These are phyloP conservation scores for Lophura nycthemera DNA, from an alignment of 2,113 vertebrate genomes.

Conservation along the genomic window DNA sequence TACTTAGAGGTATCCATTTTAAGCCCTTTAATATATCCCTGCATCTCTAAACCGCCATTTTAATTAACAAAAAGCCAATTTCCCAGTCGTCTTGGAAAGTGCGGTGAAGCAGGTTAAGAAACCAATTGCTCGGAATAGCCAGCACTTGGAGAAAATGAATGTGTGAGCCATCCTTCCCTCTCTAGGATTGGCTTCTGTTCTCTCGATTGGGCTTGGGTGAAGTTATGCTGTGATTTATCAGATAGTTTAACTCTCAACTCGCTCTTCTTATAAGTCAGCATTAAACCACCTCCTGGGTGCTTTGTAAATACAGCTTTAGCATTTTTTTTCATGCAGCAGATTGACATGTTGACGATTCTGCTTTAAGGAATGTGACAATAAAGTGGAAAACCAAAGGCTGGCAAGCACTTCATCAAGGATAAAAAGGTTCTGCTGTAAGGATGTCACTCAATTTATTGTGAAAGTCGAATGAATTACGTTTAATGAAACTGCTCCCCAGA, in stretches of 20 bases:
- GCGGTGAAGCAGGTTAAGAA: constrained; percentile 36
- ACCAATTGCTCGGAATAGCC: constrained; percentile 27
- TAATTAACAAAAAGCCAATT: constrained; percentile 62
- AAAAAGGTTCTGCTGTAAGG: constrained; percentile 85
- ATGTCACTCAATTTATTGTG: constrained; percentile 89
- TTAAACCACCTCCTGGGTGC: constrained; percentile 74
- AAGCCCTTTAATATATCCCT: constrained; percentile 22
- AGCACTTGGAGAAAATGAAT: constrained; percentile 7
- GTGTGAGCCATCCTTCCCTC: not conserved
- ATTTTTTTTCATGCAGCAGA: constrained; percentile 75
- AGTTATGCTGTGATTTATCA: constrained; percentile 74
- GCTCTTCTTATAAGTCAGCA: constrained; percentile 72
- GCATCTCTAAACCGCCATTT: constrained; percentile 34
- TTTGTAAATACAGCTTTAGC: constrained; percentile 77
- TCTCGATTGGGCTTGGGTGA: not conserved
- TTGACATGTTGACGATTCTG: constrained; percentile 83
- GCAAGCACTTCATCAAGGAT: constrained; percentile 86
- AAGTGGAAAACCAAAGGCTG: constrained; percentile 80
- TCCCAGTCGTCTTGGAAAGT: constrained; percentile 36
- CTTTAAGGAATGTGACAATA: constrained; percentile 85
- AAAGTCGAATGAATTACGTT: constrained; percentile 90
- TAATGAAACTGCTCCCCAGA: constrained; percentile 89
- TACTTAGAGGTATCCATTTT: constrained; percentile 45
- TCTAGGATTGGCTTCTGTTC: not conserved
- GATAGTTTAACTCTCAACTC: constrained; percentile 59